A percentile compares a stretch with the other conserved stretches of the same genome.
Conservation (phyloP, 2,888 invertebrate genomes). For the Acleris laterana region DNA sequence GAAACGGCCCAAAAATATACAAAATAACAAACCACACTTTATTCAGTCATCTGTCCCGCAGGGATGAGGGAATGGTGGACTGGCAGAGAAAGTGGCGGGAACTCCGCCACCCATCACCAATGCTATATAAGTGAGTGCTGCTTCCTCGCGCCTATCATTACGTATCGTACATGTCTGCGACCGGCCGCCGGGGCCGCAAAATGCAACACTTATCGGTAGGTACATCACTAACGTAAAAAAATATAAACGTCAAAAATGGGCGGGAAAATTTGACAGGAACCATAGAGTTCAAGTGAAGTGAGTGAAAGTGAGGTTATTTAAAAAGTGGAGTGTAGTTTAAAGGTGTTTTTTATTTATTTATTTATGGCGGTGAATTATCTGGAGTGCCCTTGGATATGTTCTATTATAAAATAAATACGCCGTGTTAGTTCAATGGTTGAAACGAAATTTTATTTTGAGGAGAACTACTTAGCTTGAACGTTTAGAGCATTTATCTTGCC, state of each 20-base stretch:
- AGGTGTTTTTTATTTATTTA: conserved; percentile 2
- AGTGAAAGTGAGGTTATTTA: conserved; percentile 32
- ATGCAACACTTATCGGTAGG: conserved; percentile 82
- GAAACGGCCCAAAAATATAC: too few species aligned
- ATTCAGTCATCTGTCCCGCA: not conserved
- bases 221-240: conserved; percentile 51
- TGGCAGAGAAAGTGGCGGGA: conserved; percentile 75
- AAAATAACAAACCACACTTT: not conserved
- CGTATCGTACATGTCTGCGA: conserved; percentile 63
- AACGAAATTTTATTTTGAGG: too few species aligned
- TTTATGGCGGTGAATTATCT: not conserved
- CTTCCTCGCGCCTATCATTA: conserved; percentile 71
- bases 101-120: conserved; percentile 67
- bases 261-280: conserved; percentile 40
- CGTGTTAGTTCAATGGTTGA: too few species aligned
- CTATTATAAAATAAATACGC: not conserved
- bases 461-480: too few species aligned
- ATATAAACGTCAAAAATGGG: conserved; percentile 43
- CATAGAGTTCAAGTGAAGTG: conserved; percentile 37
- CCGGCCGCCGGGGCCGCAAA: conserved; percentile 67
- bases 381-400: conserved; percentile 5
- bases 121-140: conserved; percentile 77
- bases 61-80: conserved; percentile 37
- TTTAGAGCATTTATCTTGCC: too few species aligned
- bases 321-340: not conserved